phyloP scores from a whole-genome alignment of 1,140 invertebrate genomes.

The Lepidostoma basale region DNA sequence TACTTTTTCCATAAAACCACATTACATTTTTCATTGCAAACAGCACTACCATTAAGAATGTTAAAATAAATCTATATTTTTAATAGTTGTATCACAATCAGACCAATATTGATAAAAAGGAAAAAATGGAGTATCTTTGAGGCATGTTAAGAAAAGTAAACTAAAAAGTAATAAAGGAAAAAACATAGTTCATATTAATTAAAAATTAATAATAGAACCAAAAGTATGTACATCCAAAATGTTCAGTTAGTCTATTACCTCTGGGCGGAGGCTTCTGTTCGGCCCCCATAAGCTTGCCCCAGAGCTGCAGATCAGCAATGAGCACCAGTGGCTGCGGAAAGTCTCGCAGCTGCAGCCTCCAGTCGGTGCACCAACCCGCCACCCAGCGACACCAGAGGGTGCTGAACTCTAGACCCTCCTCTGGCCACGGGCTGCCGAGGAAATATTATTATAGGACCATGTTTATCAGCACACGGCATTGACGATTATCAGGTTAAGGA shows the following conservation, averaged over 20 bases:
- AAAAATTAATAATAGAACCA: too few species aligned
- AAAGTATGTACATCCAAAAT: not conserved
- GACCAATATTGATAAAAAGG: too few species aligned
- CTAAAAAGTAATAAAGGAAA: too few species aligned
- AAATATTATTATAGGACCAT: conserved; percentile 21
- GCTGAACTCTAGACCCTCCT: conserved; percentile 87
- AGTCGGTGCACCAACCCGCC: conserved; percentile 78
- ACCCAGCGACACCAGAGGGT: conserved; percentile 93
- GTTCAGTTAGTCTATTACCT: conserved; percentile 64
- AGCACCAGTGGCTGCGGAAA: conserved; percentile 92
- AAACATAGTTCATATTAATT: too few species aligned
- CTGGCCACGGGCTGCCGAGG: conserved; percentile 79
- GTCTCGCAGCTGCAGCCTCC: conserved; percentile 91
- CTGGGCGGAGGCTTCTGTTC: conserved; percentile 83
- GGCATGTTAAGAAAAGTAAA: too few species aligned
- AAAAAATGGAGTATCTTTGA: too few species aligned
- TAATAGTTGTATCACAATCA: too few species aligned
- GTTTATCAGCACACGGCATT: not conserved
- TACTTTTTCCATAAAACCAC: too few species aligned
- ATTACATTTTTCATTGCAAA: too few species aligned
- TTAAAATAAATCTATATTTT: too few species aligned
- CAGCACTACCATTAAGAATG: too few species aligned
- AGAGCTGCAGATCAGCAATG: conserved; percentile 82
- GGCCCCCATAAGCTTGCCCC: conserved; percentile 88
- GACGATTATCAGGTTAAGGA: not conserved